Conservation (phyloP, 2,113 vertebrate species). For the Montifringilla adamsi region DNA sequence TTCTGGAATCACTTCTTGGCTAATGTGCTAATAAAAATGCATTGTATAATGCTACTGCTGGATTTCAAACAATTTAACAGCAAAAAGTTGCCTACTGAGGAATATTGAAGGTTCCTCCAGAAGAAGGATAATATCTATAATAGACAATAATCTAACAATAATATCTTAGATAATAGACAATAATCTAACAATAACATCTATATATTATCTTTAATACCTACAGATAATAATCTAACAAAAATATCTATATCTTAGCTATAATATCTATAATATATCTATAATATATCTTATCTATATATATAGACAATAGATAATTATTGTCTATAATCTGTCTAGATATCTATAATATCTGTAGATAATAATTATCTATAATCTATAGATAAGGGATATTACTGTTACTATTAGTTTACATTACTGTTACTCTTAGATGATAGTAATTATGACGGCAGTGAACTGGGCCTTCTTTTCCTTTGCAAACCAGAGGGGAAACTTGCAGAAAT, state of each 20-base stretch:
- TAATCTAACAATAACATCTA: too few relatives aligned
- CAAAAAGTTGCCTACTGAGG: neutral
- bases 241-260: too few relatives aligned
- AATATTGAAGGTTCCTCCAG: neutral
- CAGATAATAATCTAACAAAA: too few relatives aligned
- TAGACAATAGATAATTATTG: too few relatives aligned
- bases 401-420: neutral
- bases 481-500: neutral
- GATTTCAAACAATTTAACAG: constrained; percentile 16
- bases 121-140: neutral
- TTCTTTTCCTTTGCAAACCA: neutral
- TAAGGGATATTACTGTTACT: neutral
- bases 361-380: neutral
- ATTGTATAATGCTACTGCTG: neutral
- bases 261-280: too few relatives aligned
- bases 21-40: neutral
- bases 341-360: too few relatives aligned
- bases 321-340: too few relatives aligned
- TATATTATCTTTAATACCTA: too few relatives aligned
- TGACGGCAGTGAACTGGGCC: neutral
- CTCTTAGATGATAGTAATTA: neutral
- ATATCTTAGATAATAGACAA: too few relatives aligned
- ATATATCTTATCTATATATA: too few relatives aligned
- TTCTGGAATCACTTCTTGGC: constrained; percentile 4
- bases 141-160: too few relatives aligned